A percentile compares a stretch with the other conserved stretches of the same genome.
phyloP scores from a whole-genome alignment of 2,888 invertebrate genomes.

The Yponomeuta evonymella region DNA sequence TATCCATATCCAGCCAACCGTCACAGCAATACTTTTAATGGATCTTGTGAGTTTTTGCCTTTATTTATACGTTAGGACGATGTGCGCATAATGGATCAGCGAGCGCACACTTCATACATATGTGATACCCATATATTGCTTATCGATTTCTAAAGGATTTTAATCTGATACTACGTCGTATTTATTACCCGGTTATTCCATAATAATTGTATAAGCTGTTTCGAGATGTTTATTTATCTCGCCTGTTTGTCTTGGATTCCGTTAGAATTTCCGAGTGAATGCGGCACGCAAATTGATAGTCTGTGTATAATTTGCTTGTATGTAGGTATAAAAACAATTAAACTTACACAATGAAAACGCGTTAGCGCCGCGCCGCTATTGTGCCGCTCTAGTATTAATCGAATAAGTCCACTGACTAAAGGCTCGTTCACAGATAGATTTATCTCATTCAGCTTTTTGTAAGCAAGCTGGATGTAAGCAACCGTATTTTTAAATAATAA shows the following conservation, averaged over 20 bases:
- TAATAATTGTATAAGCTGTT: background rate
- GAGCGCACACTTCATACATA: constrained; percentile 52
- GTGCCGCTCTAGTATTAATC: constrained; percentile 52
- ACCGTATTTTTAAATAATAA: too few relatives aligned
- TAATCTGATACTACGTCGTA: background rate
- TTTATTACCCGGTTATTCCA: constrained; percentile 4
- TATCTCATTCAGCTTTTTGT: too few relatives aligned
- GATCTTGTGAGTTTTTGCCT: constrained; percentile 73
- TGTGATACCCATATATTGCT: constrained; percentile 32
- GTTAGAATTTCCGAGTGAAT: background rate
- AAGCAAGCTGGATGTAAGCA: too few relatives aligned
- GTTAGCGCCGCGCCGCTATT: constrained; percentile 49
- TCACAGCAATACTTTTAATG: constrained; percentile 70
- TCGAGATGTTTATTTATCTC: background rate
- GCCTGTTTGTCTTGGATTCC: background rate
- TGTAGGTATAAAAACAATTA: constrained; percentile 50
- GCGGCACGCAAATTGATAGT: background rate
- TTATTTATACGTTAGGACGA: constrained; percentile 68
- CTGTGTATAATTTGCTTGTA: background rate
- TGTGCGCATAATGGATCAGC: constrained; percentile 71
- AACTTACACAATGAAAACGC: constrained; percentile 59
- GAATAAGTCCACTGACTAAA: constrained; percentile 39
- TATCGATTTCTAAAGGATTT: constrained; percentile 14
- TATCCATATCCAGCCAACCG: constrained; percentile 45
- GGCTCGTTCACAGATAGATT: background rate